These are phyloP conservation scores for Phengaris alcon DNA, from an alignment of 2,888 invertebrate species.

Conservation along the genomic window DNA sequence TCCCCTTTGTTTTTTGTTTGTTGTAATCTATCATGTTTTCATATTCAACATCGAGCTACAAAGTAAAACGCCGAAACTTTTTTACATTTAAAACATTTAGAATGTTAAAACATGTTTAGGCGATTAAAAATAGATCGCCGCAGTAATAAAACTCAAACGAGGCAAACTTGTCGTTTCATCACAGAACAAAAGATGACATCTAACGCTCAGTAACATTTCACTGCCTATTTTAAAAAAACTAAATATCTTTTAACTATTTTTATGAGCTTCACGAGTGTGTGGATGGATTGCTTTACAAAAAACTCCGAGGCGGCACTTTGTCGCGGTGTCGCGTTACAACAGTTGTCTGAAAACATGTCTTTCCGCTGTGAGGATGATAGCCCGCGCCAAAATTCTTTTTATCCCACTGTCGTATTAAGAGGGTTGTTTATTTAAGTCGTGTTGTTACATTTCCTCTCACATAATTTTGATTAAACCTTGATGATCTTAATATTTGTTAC, in stretches of 20 bases:
- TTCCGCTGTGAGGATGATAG: slow-evolving; percentile 66
- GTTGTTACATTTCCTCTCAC: slow-evolving; percentile 26
- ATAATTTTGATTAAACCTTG: neutral
- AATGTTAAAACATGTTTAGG: slow-evolving; percentile 45
- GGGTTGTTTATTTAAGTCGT: slow-evolving; percentile 39
- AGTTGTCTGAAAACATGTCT: slow-evolving; percentile 77
- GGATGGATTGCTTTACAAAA: slow-evolving; percentile 77
- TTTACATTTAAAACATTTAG: neutral
- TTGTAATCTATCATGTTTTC: neutral
- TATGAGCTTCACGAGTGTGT: slow-evolving; percentile 75
- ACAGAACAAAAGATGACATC: slow-evolving; percentile 78
- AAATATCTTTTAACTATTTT: slow-evolving; percentile 78
- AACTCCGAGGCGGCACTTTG: slow-evolving; percentile 56
- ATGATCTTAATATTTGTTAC: neutral
- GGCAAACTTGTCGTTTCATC: slow-evolving; percentile 70
- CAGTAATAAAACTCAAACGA: slow-evolving; percentile 65
- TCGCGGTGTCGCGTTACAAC: slow-evolving; percentile 66
- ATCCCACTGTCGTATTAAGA: slow-evolving; percentile 39
- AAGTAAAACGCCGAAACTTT: neutral
- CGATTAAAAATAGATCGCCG: slow-evolving; percentile 66
- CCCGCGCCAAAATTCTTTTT: slow-evolving; percentile 60
- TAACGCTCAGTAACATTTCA: slow-evolving; percentile 77
- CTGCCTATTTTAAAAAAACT: slow-evolving; percentile 72
- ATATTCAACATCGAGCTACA: slow-evolving; percentile 8
- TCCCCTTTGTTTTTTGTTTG: too few species aligned